A percentile compares a stretch with the other conserved stretches of the same genome.
Evolutionary conservation across 2,797 vertebrate genomes (phyloP).

Genomic region (Cossypha polioptera): DNA sequence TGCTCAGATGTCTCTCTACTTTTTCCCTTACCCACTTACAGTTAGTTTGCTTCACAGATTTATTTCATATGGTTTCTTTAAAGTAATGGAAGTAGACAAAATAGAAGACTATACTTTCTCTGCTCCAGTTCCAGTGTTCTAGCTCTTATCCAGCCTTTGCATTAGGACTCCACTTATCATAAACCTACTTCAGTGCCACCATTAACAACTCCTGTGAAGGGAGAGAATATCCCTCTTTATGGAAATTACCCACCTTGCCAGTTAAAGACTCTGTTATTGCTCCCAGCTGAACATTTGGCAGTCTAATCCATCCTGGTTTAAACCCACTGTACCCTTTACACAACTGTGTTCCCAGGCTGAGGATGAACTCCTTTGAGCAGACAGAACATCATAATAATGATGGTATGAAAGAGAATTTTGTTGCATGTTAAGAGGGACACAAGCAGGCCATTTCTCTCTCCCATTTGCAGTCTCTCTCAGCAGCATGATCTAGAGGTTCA

Average conservation of each 20-base stretch:
- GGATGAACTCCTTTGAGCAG: background rate
- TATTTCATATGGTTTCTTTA: background rate
- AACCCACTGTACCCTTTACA: background rate
- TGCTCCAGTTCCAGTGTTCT: background rate
- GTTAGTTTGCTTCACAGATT: background rate
- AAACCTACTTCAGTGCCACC: background rate
- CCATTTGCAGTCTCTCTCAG: background rate
- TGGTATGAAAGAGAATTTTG: background rate
- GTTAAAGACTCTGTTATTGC: background rate
- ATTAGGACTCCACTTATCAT: background rate
- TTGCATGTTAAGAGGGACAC: background rate
- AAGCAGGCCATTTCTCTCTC: background rate
- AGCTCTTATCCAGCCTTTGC: background rate
- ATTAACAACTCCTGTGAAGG: background rate
- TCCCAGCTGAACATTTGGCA: background rate
- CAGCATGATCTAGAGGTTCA: background rate
- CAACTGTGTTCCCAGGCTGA: background rate
- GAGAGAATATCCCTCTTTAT: background rate
- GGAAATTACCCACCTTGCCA: background rate
- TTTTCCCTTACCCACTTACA: background rate
- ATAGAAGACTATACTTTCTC: background rate
- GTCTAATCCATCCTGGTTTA: background rate
- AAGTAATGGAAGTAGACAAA: background rate
- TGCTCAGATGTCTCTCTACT: background rate
- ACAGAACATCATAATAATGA: background rate